Evolutionary conservation across 2,797 vertebrate species (phyloP), one percentile per base, ranked within the genome.

Genomic region (Silurus lanzhouensis): DNA sequence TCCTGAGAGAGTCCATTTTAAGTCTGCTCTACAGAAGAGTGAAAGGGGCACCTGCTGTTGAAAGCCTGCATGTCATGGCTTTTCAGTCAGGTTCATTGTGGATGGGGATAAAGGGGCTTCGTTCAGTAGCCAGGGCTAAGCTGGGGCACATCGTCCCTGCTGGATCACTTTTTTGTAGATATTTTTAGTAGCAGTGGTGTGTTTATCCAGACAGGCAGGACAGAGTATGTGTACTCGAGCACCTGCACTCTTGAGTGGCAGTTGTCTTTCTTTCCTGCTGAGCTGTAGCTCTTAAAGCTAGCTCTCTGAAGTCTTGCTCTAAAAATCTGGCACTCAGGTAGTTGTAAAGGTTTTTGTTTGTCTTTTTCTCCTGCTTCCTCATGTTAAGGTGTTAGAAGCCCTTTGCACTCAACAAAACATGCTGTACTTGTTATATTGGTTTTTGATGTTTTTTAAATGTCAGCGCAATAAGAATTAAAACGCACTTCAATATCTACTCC

Each of bases 161-260:
- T 90, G 90, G 90, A 93, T 89, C 91, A 94, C 91, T 92, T 94
- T 38, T 52, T 94, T 93, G 92, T 93, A 87, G 92, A 89, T 75
- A 92, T 93, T 94, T 94, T 93, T 93, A 93, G 93, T 93, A 91
- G 92, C 89, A 91, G 91, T 92, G 92, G 91, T 93, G 93, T 93
- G 92, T 94, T 95, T 93, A 93, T 93, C 90, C 91, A 92, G 91
- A 72, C 81, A 91, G 92, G 91, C 92, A 90, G 83, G 89, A 58
- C 55, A 44, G 55, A 31, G 66, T 91, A 90, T 91, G 84, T 77
- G 88, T 81, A 90, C 92, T 92, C 91, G 91, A 90, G 90, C 81
- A 86, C 81, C 74, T 86, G 85, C 67, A 52, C 81, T 57, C 64
- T 52, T 66, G 68, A 76, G 57, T 38, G 66, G 66, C 72, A 46